These are phyloP conservation scores for Pinna nobilis DNA, from an alignment of 1,140 invertebrate genomes.

Conservation along the genomic window DNA sequence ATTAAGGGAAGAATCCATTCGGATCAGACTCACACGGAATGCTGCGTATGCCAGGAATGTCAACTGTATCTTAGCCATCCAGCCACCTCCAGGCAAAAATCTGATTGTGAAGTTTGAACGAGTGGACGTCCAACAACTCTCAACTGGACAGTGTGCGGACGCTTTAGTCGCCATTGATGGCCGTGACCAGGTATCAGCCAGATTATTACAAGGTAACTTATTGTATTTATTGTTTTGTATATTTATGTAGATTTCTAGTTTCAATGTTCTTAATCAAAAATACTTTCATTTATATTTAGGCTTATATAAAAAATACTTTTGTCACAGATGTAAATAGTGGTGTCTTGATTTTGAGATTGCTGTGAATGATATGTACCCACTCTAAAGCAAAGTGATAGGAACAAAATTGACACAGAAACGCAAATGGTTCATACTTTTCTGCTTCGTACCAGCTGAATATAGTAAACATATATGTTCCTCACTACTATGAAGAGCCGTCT, in stretches of 20 bases:
- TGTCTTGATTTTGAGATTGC: too few relatives aligned
- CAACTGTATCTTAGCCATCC: conserved; percentile 35
- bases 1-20: conserved; percentile 24
- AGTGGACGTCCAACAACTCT: conserved; percentile 32
- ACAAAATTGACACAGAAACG: too few relatives aligned
- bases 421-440: too few relatives aligned
- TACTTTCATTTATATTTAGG: background rate
- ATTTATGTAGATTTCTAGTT: background rate
- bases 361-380: too few relatives aligned
- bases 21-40: conserved; percentile 26
- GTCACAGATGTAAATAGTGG: too few relatives aligned
- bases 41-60: conserved; percentile 29
- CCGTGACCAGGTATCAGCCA: conserved; percentile 13
- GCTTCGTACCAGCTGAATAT: too few relatives aligned
- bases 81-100: conserved; percentile 41
- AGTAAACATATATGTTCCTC: too few relatives aligned
- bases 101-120: conserved; percentile 29
- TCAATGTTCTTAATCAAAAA: background rate
- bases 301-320: background rate
- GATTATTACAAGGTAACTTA: conserved; percentile 30
- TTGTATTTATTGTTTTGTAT: background rate
- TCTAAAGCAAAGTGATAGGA: too few relatives aligned
- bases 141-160: conserved; percentile 35
- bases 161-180: conserved; percentile 34
- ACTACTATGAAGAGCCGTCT: too few relatives aligned